Conservation (phyloP, 2,113 vertebrate genomes). For the Dunckerocampus dactyliophorus region DNA sequence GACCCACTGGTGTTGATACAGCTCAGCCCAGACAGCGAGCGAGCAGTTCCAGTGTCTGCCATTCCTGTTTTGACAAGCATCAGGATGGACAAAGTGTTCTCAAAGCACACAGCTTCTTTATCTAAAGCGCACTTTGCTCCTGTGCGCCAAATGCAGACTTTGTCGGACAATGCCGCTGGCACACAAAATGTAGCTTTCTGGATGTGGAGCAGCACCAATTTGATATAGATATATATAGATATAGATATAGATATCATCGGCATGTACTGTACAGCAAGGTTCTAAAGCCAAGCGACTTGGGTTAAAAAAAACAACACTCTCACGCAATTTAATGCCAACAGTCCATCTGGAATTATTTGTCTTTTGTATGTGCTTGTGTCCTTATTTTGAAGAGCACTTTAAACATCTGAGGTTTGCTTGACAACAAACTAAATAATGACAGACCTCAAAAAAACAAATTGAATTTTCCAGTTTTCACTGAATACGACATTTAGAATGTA, state of each 20-base stretch:
- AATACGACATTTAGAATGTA: too few species aligned
- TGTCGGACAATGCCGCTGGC: not conserved
- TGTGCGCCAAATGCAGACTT: not conserved
- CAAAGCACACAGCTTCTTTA: constrained; percentile 7
- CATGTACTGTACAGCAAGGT: too few species aligned
- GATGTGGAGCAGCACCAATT: not conserved
- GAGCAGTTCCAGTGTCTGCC: not conserved
- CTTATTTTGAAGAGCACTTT: too few species aligned
- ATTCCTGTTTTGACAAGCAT: constrained; percentile 7
- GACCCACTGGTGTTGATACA: not conserved
- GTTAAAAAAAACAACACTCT: too few species aligned
- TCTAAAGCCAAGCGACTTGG: not conserved
- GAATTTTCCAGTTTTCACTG: too few species aligned
- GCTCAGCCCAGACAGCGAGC: constrained; percentile 1
- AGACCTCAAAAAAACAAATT: too few species aligned
- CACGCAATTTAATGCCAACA: too few species aligned
- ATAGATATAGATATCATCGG: not conserved
- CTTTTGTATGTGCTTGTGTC: too few species aligned
- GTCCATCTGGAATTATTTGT: too few species aligned
- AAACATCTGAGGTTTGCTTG: too few species aligned
- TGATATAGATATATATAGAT: too few species aligned
- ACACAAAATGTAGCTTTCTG: not conserved
- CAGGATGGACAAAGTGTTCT: constrained; percentile 1
- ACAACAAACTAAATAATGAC: too few species aligned
- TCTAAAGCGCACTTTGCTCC: not conserved